Base-by-base conservation (phyloP, 2,797 vertebrate species). In the Poeciliopsis infans region DNA sequence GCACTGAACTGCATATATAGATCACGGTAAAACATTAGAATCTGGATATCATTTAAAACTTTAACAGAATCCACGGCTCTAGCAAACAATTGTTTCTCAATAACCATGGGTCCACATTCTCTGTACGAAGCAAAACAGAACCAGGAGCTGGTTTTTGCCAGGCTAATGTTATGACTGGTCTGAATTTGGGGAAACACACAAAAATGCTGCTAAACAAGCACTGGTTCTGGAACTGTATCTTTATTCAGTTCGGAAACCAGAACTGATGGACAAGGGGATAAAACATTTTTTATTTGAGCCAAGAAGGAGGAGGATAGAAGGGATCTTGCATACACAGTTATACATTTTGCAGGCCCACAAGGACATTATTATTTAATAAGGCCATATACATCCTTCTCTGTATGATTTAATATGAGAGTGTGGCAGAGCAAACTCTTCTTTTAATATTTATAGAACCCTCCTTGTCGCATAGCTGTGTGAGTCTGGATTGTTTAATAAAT, bases 351-450 rank as follows among this genome's bases (percentile, higher is more conserved):
- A 91, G 89, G 83, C 81, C 92, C 86, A 82, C 85, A 90, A 94
- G 92, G 92, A 93, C 92, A 95, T 95, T 95, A 95, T 90, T 89
- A 93, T 96, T 95, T 95, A 94, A 96, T 95, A 94, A 93, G 93
- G 91, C 86, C 91, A 93, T 91, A 93, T 92, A 93, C 92, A 93
- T 94, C 94, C 87, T 90, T 91, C 89, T 92, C 92, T 86, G 87
- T 86, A 87, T 89, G 92, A 95, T 96, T 95, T 94, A 95, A 96
- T 95, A 93, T 91, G 90, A 85, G 88, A 91, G 91, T 66, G 76
- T 85, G 46, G 85, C 81, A 90, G 91, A 91, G 91, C 93, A 95
- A 95, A 95, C 93, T 93, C 90, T 88, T 91, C 87, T 86, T 95
- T 94, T 93, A 96, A 95, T 95, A 95, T 95, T 95, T 94, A 95